Evolutionary conservation across 2,888 invertebrate species (phyloP), one percentile per base, ranked within the genome.

Genomic region (Geophilus truncorum): DNA sequence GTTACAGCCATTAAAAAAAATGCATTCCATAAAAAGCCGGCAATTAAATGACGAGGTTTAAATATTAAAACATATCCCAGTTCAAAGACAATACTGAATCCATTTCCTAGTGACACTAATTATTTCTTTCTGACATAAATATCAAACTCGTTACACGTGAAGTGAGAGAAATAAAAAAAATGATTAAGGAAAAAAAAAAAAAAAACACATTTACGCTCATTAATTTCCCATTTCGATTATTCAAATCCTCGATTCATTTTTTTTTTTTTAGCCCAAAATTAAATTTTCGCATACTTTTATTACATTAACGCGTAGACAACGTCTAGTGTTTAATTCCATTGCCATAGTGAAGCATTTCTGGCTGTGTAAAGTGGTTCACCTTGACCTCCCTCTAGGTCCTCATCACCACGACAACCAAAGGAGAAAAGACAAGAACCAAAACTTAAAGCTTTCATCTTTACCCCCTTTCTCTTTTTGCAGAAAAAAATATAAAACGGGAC

Each of bases 301-400:
- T 6, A 32, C 4, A 32, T 51, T 51, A 51, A 51, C 3, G 6
- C n/a, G 70, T 70, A 70, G 70, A 70, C 70, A 70, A 70, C 70
- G 70, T 70, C 70, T 70, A 70, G 70, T 57, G 57, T 57, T 57
- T 57, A 57, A 57, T 57, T 57, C 57, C 57, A 57, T 21, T 57
- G 57, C 57, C 57, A 23, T 57, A 57, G 21, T 28, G 70, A 70
- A 70, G 70, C 70, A 70, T 70, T 70, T 70, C 70, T 77, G 28
- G 75, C 25, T 75, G 36, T 34, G 34, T 77, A 36, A 77, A 78
- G 78, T 78, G 78, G 78, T 78, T 78, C 78, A 78, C 78, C 78
- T 78, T 78, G 78, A 78, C 78, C 78, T 45, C 78, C 18, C 28
- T 45, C 45, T 23, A 78, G 78, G 45, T 36, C 77, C 28, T 70